Evolutionary conservation across 2,888 invertebrate genomes (phyloP).

Genomic region (Germaria angustata): DNA sequence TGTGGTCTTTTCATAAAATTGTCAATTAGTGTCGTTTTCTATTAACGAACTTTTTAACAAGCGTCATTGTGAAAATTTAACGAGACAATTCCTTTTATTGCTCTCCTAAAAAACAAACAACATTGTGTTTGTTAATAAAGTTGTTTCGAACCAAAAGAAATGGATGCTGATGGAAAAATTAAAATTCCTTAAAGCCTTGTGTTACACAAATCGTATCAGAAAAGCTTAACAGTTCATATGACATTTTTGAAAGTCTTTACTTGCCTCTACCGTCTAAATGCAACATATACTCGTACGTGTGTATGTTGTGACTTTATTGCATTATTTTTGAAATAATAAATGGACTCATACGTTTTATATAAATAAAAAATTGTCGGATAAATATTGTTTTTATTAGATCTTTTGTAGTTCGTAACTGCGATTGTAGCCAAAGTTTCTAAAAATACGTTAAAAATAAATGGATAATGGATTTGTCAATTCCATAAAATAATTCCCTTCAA

Average conservation of each 20-base stretch:
- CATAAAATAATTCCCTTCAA: too few relatives aligned
- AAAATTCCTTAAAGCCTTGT: slow-evolving; percentile 27
- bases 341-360: background rate
- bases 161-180: slow-evolving; percentile 9
- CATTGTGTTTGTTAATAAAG: background rate
- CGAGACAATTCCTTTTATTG: slow-evolving; percentile 30
- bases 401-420: background rate
- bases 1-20: background rate
- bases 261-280: too few relatives aligned
- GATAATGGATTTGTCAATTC: too few relatives aligned
- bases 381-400: too few relatives aligned
- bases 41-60: slow-evolving; percentile 21
- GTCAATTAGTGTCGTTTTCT: slow-evolving; percentile 54
- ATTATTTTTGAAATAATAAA: too few relatives aligned
- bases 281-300: too few relatives aligned
- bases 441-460: too few relatives aligned
- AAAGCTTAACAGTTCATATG: background rate
- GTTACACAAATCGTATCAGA: slow-evolving; percentile 4
- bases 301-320: too few relatives aligned
- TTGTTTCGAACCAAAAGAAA: slow-evolving; percentile 4
- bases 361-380: background rate
- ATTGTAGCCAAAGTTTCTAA: background rate
- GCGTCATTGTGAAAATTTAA: slow-evolving; percentile 19
- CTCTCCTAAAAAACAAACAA: background rate
- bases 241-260: too few relatives aligned